These are phyloP conservation scores for Pachyuromys duprasi DNA, from an alignment of 2,797 vertebrate genomes.

Conservation along the genomic window DNA sequence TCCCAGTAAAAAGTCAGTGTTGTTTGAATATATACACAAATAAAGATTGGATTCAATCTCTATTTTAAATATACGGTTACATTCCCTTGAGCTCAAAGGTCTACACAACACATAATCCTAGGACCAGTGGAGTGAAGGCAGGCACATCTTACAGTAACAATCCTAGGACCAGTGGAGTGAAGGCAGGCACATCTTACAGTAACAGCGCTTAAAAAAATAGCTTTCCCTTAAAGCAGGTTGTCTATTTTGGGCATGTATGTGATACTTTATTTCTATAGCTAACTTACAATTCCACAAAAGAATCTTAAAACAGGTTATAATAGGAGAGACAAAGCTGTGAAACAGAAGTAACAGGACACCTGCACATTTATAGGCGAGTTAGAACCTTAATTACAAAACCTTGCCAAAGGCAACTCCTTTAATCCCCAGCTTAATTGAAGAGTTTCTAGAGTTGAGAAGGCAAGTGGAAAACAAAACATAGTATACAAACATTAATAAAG, in stretches of 20 bases:
- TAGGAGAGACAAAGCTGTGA: not conserved
- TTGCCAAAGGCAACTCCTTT: not conserved
- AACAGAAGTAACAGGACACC: not conserved
- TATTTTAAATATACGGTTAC: constrained; percentile 62
- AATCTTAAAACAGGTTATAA: not conserved
- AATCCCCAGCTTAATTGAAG: not conserved
- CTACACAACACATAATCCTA: constrained; percentile 16
- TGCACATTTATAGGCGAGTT: not conserved
- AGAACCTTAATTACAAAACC: not conserved
- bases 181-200: not conserved
- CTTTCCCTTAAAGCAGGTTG: not conserved
- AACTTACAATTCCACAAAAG: constrained; percentile 18
- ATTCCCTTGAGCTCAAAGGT: constrained; percentile 16
- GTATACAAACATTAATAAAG: not conserved
- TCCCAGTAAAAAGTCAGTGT: constrained; percentile 28
- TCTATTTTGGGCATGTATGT: not conserved
- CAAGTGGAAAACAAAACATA: not conserved
- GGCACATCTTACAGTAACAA: not conserved
- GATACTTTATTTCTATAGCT: not conserved
- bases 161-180: not conserved
- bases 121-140: not conserved
- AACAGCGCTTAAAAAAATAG: not conserved
- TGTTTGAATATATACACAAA: constrained; percentile 52
- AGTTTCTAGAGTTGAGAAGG: not conserved
- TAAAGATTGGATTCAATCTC: constrained; percentile 28